These are phyloP conservation scores for Pomacea maculata DNA, from an alignment of 1,140 invertebrate genomes.

Conservation along the genomic window DNA sequence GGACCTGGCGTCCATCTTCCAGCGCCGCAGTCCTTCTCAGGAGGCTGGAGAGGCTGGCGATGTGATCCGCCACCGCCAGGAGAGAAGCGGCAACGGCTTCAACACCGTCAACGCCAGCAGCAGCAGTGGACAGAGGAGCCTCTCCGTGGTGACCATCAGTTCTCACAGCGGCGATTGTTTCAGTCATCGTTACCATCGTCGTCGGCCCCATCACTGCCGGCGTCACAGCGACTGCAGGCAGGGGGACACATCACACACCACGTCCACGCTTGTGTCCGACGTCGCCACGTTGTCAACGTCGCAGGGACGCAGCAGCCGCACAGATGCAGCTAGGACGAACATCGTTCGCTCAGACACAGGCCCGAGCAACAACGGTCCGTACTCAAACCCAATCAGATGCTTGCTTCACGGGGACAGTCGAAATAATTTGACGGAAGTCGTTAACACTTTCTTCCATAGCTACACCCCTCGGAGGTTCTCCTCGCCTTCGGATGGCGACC, in stretches of 20 bases:
- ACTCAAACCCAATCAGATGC: neutral
- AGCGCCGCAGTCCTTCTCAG: neutral
- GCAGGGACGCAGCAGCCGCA: neutral
- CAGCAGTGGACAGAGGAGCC: neutral
- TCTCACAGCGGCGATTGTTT: neutral
- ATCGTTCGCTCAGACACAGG: neutral
- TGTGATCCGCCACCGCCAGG: neutral
- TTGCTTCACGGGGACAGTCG: slow-evolving; percentile 2
- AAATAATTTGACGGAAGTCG: neutral
- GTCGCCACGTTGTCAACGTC: neutral
- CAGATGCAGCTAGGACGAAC: neutral
- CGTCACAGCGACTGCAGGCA: neutral
- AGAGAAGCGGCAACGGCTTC: neutral
- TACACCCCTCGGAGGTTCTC: neutral
- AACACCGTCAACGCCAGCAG: neutral
- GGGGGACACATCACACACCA: neutral
- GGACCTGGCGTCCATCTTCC: neutral
- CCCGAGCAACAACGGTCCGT: neutral
- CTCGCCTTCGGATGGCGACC: neutral
- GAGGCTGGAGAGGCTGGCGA: neutral
- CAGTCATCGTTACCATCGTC: no score
- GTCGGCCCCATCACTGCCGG: neutral
- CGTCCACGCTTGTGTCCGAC: neutral
- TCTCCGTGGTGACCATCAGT: slow-evolving; percentile 8
- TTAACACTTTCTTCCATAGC: neutral